Percentiles rank a stretch among this genome's conserved stretches.
Evolutionary conservation across 2,797 vertebrate species (phyloP).

Genomic region (Crocidura indochinensis): DNA sequence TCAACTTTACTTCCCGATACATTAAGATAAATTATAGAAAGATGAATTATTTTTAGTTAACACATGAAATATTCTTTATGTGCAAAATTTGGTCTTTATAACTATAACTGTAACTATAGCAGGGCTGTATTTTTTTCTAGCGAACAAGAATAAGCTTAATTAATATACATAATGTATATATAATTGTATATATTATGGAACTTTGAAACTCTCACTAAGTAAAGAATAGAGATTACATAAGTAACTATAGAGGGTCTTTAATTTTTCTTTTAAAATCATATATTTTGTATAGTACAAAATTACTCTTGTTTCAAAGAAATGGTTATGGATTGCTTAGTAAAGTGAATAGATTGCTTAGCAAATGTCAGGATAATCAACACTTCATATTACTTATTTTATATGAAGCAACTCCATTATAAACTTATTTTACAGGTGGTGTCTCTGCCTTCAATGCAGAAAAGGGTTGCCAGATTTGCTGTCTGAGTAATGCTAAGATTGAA

Average conservation of each 20-base stretch:
- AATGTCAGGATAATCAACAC: background rate
- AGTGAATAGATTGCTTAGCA: background rate
- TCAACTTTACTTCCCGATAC: background rate
- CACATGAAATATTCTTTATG: background rate
- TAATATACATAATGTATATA: too few species aligned
- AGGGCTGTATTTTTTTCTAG: constrained; percentile 8
- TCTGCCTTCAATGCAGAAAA: background rate
- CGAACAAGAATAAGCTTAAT: background rate
- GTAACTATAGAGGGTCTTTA: background rate
- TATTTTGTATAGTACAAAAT: background rate
- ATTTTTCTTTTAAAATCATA: background rate
- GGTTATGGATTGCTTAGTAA: background rate
- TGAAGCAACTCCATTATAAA: background rate
- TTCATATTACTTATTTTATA: background rate
- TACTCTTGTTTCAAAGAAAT: background rate
- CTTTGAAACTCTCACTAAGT: background rate
- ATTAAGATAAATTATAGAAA: background rate
- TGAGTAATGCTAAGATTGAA: background rate
- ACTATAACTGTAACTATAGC: background rate
- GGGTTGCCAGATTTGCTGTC: too few species aligned
- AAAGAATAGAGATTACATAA: background rate
- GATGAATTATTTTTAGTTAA: background rate
- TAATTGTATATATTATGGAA: background rate
- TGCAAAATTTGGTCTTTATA: background rate
- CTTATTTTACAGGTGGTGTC: background rate